Evolutionary conservation across 2,888 invertebrate genomes (phyloP).

Genomic region (Seladonia tumulorum): DNA sequence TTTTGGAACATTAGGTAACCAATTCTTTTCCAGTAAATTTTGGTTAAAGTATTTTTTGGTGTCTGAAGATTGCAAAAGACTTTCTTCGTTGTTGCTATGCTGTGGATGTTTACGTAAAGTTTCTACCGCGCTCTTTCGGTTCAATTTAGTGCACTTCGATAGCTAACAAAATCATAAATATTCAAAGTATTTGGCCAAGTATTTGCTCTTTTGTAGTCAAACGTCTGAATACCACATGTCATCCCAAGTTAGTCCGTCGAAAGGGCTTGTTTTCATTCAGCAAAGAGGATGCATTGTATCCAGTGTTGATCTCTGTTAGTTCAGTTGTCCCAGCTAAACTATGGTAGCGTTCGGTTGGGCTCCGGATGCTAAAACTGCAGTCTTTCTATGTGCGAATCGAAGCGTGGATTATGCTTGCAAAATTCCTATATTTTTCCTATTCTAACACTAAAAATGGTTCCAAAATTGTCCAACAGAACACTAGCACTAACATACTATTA

Average conservation of each 20-base stretch:
- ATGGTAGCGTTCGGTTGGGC: not conserved
- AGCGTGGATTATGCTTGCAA: not conserved
- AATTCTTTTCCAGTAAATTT: too few species aligned
- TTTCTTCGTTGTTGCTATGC: too few species aligned
- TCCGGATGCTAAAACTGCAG: not conserved
- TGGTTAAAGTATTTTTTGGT: too few species aligned
- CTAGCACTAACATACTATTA: too few species aligned
- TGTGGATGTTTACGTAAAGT: not conserved
- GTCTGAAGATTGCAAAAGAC: not conserved
- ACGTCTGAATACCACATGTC: not conserved
- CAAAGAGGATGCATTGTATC: slow-evolving; percentile 16
- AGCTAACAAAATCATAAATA: not conserved
- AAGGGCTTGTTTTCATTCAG: slow-evolving; percentile 16
- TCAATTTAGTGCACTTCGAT: not conserved
- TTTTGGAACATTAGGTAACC: too few species aligned
- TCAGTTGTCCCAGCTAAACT: slow-evolving; percentile 11
- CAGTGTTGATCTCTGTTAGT: slow-evolving; percentile 4
- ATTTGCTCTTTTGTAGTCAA: not conserved
- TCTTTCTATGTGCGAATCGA: not conserved
- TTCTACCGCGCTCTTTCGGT: not conserved
- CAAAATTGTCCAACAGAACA: too few species aligned
- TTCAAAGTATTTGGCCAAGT: not conserved
- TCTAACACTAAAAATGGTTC: too few species aligned
- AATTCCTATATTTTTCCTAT: not conserved
- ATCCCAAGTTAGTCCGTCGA: not conserved